phyloP scores from a whole-genome alignment of 2,113 vertebrate genomes.

The Syngnathus floridae region DNA sequence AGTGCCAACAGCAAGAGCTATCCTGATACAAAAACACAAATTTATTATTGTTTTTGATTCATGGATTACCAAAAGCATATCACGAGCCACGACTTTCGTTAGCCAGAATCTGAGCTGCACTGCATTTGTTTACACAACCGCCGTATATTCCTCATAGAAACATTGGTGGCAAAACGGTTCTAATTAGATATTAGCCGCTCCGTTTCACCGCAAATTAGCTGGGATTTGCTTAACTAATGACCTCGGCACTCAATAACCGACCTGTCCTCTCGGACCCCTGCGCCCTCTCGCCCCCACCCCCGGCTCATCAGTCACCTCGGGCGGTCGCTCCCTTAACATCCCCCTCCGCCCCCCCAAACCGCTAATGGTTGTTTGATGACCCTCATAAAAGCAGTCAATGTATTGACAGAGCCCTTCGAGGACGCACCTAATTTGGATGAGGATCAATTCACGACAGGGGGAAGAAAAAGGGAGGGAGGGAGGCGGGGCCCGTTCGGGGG shows the following conservation, averaged over 20 bases:
- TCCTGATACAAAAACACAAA: too few species aligned
- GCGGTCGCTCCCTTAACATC: conserved; percentile 69
- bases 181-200: conserved; percentile 11
- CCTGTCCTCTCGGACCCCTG: conserved; percentile 22
- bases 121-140: not conserved
- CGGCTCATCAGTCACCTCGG: conserved; percentile 82
- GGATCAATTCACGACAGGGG: conserved; percentile 84
- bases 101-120: not conserved
- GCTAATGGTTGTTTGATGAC: conserved; percentile 92
- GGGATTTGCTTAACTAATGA: conserved; percentile 52
- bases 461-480: conserved; percentile 58
- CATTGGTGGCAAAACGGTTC: not conserved
- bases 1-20: too few species aligned
- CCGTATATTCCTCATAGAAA: not conserved
- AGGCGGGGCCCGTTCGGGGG: conserved; percentile 8
- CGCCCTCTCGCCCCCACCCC: conserved; percentile 48
- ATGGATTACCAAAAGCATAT: not conserved
- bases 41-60: not conserved
- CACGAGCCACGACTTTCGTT: not conserved
- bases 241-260: conserved; percentile 52
- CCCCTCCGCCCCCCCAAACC: conserved; percentile 63
- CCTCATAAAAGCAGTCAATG: conserved; percentile 96
- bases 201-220: conserved; percentile 39
- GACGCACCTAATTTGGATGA: conserved; percentile 77
- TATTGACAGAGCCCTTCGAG: conserved; percentile 84